These are phyloP conservation scores for Alauda arvensis DNA, from an alignment of 2,797 vertebrate species.

Conservation along the genomic window DNA sequence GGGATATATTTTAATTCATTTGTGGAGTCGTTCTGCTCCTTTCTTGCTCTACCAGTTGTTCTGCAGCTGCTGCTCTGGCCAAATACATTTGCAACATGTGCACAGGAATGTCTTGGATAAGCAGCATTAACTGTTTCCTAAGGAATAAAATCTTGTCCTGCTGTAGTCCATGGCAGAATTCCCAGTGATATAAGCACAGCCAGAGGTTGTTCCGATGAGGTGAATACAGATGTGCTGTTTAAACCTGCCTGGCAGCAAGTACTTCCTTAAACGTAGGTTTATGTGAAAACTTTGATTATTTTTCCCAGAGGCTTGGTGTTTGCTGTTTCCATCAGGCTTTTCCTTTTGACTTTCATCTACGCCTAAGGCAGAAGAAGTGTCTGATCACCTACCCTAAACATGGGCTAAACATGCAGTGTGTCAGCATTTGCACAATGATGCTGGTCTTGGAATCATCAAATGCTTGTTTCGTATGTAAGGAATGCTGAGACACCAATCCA, in stretches of 20 bases:
- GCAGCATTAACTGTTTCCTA: background rate
- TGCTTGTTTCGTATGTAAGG: accelerated
- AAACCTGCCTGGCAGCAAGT: background rate
- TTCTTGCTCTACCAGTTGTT: background rate
- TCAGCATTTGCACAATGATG: background rate
- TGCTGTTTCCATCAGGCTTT: background rate
- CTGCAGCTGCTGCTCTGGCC: constrained; percentile 16
- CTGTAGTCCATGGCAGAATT: constrained; percentile 6
- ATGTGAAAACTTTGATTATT: background rate
- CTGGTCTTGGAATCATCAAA: background rate
- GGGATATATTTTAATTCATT: background rate
- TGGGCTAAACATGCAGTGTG: background rate
- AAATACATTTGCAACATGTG: background rate
- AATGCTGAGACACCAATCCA: background rate
- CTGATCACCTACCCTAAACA: background rate
- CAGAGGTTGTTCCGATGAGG: constrained; percentile 5
- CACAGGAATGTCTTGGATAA: background rate
- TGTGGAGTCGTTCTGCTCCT: background rate
- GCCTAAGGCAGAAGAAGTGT: background rate
- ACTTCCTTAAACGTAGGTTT: background rate
- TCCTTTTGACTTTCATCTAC: background rate
- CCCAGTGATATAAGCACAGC: background rate
- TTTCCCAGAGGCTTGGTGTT: background rate
- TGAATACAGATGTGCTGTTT: background rate
- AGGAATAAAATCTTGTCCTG: background rate